Evolutionary conservation across 2,113 vertebrate species (phyloP).

Genomic region (Daubentonia madagascariensis): DNA sequence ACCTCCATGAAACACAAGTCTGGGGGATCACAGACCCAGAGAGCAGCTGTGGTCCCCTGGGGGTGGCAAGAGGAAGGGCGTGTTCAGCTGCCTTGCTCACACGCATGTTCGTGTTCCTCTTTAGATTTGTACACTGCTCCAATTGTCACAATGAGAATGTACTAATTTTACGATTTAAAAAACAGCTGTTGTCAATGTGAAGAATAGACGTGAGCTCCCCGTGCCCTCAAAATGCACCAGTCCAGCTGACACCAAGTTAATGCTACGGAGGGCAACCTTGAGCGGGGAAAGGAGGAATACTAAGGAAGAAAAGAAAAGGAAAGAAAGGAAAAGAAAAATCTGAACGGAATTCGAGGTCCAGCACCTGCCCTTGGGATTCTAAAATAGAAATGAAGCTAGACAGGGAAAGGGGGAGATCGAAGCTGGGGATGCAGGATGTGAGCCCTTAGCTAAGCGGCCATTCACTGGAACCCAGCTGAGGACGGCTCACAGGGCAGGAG

Average conservation of each 20-base stretch:
- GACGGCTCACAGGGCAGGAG: neutral
- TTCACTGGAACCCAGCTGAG: accelerated
- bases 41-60: accelerated
- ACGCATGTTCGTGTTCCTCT: accelerated
- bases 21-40: neutral
- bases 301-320: neutral
- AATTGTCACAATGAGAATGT: accelerated
- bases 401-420: neutral
- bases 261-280: neutral
- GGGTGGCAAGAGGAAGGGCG: accelerated
- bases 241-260: neutral
- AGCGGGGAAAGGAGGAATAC: no score
- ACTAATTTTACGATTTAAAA: neutral
- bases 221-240: neutral
- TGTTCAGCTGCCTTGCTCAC: accelerated
- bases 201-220: neutral
- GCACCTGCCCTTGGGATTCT: no score
- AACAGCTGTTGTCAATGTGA: neutral
- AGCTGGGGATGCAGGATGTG: no score
- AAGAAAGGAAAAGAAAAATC: neutral
- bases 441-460: accelerated
- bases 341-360: neutral
- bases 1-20: accelerated
- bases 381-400: neutral
- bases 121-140: accelerated